Evolutionary conservation across 2,888 invertebrate species (phyloP).

Genomic region (Euzetes globulus): DNA sequence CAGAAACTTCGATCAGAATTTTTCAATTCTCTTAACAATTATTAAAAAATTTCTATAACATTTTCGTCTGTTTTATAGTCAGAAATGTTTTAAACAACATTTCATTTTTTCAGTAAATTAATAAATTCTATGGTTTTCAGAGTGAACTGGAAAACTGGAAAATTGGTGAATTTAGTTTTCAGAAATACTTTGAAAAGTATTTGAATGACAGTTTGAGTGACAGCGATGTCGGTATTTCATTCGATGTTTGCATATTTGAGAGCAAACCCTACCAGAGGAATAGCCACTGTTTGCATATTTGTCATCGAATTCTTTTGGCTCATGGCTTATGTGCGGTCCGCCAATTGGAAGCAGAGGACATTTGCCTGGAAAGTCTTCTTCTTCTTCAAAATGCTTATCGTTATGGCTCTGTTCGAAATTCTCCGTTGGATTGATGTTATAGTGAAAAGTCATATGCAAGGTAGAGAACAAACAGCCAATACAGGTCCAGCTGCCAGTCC

Average conservation of each 20-base stretch:
- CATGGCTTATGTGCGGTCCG: background rate
- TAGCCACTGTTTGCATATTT: background rate
- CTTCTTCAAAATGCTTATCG: conserved; percentile 7
- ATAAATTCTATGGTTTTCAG: too few relatives aligned
- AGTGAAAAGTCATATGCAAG: background rate
- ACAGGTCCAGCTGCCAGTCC: background rate
- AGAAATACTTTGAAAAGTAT: too few relatives aligned
- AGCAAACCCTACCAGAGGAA: conserved; percentile 5
- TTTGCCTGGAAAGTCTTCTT: conserved; percentile 20
- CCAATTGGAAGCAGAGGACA: background rate
- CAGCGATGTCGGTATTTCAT: too few relatives aligned
- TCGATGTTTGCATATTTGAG: background rate
- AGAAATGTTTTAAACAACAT: too few relatives aligned
- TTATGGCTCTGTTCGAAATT: conserved; percentile 19
- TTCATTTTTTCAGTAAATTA: too few relatives aligned
- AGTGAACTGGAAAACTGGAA: too few relatives aligned
- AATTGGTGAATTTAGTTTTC: too few relatives aligned
- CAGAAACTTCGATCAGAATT: background rate
- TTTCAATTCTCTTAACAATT: too few relatives aligned
- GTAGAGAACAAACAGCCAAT: background rate
- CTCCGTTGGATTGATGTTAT: conserved; percentile 21
- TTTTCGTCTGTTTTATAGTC: too few relatives aligned
- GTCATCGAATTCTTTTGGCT: conserved; percentile 27
- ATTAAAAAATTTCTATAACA: too few relatives aligned
- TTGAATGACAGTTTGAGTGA: too few relatives aligned